phyloP scores from a whole-genome alignment of 2,888 invertebrate species.

The Synanthedon andrenaeformis region DNA sequence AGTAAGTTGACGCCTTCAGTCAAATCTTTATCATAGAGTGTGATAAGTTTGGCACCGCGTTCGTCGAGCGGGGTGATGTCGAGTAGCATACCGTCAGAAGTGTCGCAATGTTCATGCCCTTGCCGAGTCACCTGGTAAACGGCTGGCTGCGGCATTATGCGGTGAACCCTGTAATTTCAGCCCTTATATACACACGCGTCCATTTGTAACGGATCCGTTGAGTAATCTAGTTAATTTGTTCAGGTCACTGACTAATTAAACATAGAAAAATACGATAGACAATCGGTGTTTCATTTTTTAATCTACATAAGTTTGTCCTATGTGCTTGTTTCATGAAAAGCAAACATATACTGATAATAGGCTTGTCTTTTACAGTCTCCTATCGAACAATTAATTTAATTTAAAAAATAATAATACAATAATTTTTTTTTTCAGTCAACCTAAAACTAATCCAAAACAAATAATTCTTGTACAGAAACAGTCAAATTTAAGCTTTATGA shows the following conservation, averaged over 20 bases:
- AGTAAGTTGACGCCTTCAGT: constrained; percentile 79
- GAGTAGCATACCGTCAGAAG: constrained; percentile 76
- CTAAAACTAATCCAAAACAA: too few species aligned
- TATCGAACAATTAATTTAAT: too few species aligned
- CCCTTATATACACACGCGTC: not conserved
- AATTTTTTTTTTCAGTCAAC: too few species aligned
- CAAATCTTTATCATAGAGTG: constrained; percentile 79
- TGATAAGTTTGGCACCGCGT: constrained; percentile 74
- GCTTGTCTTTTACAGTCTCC: too few species aligned
- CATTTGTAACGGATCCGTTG: not conserved
- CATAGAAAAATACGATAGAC: not conserved
- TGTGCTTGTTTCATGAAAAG: too few species aligned
- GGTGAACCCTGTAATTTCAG: constrained; percentile 55
- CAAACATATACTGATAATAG: too few species aligned
- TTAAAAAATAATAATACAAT: too few species aligned
- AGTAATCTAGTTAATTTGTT: not conserved
- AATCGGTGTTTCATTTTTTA: not conserved
- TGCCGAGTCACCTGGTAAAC: constrained; percentile 79
- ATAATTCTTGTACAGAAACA: too few species aligned
- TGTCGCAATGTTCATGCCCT: constrained; percentile 78
- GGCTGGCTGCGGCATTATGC: constrained; percentile 67
- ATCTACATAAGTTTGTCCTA: too few species aligned
- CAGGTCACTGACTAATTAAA: not conserved
- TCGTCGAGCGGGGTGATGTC: constrained; percentile 78
- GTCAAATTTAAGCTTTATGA: too few species aligned